Evolutionary conservation across 2,797 vertebrate species (phyloP).

Genomic region (Cirrhinus molitorella): DNA sequence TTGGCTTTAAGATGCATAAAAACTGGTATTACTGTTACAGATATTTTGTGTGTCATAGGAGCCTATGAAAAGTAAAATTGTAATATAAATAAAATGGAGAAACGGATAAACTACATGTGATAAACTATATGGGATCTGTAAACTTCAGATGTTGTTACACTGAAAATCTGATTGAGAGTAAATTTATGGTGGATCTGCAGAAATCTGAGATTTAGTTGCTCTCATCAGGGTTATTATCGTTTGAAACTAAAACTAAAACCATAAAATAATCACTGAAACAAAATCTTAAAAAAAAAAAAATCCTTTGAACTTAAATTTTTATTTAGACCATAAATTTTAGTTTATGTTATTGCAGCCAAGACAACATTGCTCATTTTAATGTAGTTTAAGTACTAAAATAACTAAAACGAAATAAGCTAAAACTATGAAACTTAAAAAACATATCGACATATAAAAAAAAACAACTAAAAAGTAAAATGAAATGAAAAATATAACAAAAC

Average conservation of each 20-base stretch:
- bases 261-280: background rate
- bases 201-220: background rate
- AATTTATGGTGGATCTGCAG: background rate
- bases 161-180: background rate
- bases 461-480: background rate
- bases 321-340: background rate
- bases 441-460: background rate
- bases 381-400: background rate
- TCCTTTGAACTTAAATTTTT: background rate
- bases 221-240: background rate
- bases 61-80: background rate
- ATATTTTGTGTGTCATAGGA: background rate
- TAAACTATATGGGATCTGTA: background rate
- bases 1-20: slow-evolving; percentile 18
- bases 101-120: background rate
- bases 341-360: background rate
- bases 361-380: background rate
- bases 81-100: background rate
- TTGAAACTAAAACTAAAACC: background rate
- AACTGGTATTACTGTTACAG: background rate
- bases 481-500: background rate
- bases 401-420: background rate
- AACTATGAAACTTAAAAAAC: background rate
- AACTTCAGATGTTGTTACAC: background rate
- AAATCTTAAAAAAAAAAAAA: background rate